phyloP scores from a whole-genome alignment of 2,113 vertebrate species.

The Mirza zaza region DNA sequence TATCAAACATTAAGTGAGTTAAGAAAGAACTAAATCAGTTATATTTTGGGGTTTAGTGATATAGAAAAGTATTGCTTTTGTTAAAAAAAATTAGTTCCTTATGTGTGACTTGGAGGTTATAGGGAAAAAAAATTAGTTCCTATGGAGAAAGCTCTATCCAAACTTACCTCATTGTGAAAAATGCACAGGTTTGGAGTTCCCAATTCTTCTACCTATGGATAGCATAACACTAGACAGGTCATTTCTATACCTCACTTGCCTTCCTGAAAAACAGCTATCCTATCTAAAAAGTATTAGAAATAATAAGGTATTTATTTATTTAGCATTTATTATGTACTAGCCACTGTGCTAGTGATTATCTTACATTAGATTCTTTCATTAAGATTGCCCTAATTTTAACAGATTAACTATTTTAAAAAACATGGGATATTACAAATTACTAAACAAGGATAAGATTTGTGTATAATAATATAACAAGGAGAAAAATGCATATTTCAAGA shows the following conservation, averaged over 20 bases:
- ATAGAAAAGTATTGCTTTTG: neutral
- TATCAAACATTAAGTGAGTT: constrained; percentile 16
- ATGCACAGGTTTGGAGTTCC: neutral
- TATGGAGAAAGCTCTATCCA: neutral
- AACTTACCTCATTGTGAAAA: neutral
- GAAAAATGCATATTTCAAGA: neutral
- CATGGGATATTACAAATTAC: neutral
- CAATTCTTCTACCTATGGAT: neutral
- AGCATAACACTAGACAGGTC: neutral
- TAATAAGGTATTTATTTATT: neutral
- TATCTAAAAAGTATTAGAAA: neutral
- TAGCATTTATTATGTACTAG: neutral
- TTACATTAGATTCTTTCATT: constrained; percentile 12
- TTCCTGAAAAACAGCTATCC: neutral
- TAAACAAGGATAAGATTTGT: neutral
- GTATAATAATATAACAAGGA: neutral
- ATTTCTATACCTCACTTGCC: neutral
- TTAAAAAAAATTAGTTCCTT: neutral
- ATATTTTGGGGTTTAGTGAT: neutral
- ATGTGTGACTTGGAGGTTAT: too few relatives aligned
- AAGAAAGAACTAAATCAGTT: neutral
- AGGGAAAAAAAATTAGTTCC: neutral
- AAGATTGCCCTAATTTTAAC: neutral
- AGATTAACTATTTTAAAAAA: constrained; percentile 16
- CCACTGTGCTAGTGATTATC: neutral